Percentiles rank a stretch among this genome's conserved stretches.
These are phyloP conservation scores for Lycodopsis pacificus DNA, from an alignment of 2,797 vertebrate genomes.

Conservation along the genomic window DNA sequence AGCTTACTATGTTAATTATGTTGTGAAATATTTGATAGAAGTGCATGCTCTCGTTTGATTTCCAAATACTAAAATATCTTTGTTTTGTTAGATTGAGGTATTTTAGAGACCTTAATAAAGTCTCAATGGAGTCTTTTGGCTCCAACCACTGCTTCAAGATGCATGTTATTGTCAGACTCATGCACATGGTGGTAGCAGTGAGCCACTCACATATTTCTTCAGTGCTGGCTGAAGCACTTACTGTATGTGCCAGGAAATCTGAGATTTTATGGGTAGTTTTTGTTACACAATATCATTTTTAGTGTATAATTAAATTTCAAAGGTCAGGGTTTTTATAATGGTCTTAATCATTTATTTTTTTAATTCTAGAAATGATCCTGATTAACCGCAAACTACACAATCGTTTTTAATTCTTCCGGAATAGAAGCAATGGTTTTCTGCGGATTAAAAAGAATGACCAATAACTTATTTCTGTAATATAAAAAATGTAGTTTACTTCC, in stretches of 20 bases:
- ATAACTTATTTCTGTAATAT: too few species aligned
- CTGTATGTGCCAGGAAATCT: constrained; percentile 13
- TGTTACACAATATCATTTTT: neutral
- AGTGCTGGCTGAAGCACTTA: constrained; percentile 1
- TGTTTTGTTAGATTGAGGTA: neutral
- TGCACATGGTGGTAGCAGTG: constrained; percentile 73
- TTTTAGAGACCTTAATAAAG: neutral
- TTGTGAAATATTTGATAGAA: neutral
- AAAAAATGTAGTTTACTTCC: too few species aligned
- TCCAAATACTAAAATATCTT: neutral
- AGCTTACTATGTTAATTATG: neutral
- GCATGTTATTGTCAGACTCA: constrained; percentile 40
- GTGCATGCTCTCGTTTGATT: constrained; percentile 1
- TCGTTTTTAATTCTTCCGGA: too few species aligned
- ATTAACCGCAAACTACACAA: too few species aligned
- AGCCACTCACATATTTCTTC: constrained; percentile 23
- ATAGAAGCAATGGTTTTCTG: too few species aligned
- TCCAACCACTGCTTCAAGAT: neutral
- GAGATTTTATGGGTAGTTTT: neutral
- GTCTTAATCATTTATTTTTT: neutral
- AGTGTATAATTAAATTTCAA: neutral
- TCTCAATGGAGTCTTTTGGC: neutral
- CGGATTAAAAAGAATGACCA: too few species aligned
- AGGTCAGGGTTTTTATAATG: neutral
- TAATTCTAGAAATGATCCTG: too few species aligned